A percentile compares a stretch with the other conserved stretches of the same genome.
These are phyloP conservation scores for Drosophila oshimai DNA, from an alignment of 1,140 invertebrate genomes.

Conservation along the genomic window DNA sequence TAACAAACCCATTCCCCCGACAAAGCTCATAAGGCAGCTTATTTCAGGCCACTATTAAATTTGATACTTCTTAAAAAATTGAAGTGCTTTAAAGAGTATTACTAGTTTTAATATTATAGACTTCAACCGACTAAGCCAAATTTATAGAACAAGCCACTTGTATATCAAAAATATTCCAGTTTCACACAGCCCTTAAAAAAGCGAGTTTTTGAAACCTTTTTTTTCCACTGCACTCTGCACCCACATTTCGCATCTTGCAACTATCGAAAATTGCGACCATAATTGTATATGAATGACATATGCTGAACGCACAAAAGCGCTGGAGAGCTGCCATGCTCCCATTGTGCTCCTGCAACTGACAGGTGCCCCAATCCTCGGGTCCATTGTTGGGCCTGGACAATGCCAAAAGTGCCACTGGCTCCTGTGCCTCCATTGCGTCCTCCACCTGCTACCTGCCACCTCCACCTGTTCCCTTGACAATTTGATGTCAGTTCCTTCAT, in stretches of 20 bases:
- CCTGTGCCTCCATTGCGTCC: background rate
- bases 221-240: constrained; percentile 19
- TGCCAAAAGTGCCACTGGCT: constrained; percentile 23
- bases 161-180: no score
- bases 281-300: constrained; percentile 79
- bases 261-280: constrained; percentile 53
- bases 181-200: background rate
- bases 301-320: constrained; percentile 49
- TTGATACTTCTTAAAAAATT: no score
- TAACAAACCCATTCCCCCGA: no score
- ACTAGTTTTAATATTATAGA: no score
- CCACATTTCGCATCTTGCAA: constrained; percentile 25
- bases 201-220: background rate
- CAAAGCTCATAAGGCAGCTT: no score
- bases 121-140: no score
- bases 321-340: constrained; percentile 27
- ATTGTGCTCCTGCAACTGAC: constrained; percentile 57
- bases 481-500: constrained; percentile 41
- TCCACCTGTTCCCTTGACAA: constrained; percentile 40
- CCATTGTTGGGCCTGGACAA: constrained; percentile 67
- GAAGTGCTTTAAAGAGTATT: no score
- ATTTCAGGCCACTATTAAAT: no score
- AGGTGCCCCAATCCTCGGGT: constrained; percentile 30
- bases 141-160: no score
- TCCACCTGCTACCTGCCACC: background rate